These are phyloP conservation scores for Mamestra brassicae DNA, from an alignment of 2,888 invertebrate species.

Conservation along the genomic window DNA sequence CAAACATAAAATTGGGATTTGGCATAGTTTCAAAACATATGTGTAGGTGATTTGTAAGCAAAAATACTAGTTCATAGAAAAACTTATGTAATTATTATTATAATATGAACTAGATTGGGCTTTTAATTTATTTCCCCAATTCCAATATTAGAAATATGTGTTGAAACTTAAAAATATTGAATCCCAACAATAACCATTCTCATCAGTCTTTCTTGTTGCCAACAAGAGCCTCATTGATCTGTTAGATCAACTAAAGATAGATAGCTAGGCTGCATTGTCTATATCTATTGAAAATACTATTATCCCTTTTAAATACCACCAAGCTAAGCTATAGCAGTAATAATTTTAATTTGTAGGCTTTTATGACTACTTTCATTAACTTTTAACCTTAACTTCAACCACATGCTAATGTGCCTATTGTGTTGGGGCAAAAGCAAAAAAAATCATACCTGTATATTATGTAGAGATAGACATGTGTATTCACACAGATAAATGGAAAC, in stretches of 20 bases:
- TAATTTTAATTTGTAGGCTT: not conserved
- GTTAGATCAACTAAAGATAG: not conserved
- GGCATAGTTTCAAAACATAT: conserved; percentile 58
- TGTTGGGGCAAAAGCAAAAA: not conserved
- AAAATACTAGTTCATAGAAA: conserved; percentile 7
- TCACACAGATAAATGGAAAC: not conserved
- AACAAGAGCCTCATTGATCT: conserved; percentile 14
- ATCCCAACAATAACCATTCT: not conserved
- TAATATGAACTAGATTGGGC: conserved; percentile 6
- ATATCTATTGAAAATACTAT: not conserved
- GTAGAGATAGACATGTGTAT: not conserved
- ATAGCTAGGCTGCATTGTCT: not conserved
- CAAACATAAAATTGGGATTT: conserved; percentile 28
- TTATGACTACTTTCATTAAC: not conserved
- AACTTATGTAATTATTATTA: not conserved
- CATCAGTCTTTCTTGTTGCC: not conserved
- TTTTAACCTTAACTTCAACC: not conserved
- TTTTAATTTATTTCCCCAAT: conserved; percentile 4
- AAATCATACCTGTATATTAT: not conserved
- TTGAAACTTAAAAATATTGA: not conserved
- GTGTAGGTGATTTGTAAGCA: conserved; percentile 30
- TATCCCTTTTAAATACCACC: not conserved
- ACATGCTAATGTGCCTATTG: not conserved
- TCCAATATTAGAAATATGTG: not conserved
- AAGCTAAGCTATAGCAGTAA: not conserved